Percentiles rank a stretch among this genome's conserved stretches.
phyloP scores from a whole-genome alignment of 1,140 invertebrate genomes.

The Bombyx mandarina region DNA sequence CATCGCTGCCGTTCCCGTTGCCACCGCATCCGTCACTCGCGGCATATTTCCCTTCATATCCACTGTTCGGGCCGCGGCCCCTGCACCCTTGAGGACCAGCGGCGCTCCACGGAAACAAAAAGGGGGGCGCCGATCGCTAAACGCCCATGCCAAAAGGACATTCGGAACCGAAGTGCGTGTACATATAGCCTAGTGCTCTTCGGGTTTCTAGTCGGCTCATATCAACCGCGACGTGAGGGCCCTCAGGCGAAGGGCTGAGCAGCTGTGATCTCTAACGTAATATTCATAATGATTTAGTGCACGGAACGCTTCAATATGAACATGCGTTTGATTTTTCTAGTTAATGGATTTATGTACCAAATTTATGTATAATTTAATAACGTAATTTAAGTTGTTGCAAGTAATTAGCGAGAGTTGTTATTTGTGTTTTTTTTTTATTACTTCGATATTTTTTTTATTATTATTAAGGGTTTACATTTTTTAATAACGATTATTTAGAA shows the following conservation, averaged over 20 bases:
- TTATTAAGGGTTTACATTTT: background rate
- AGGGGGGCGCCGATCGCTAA: slow-evolving; percentile 70
- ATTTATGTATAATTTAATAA: slow-evolving; percentile 60
- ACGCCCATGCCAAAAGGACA: slow-evolving; percentile 61
- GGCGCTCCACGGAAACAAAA: slow-evolving; percentile 67
- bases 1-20: slow-evolving; percentile 75
- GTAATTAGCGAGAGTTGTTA: slow-evolving; percentile 62
- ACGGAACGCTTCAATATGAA: slow-evolving; percentile 43
- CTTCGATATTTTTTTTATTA: slow-evolving; percentile 12
- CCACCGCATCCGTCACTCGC: slow-evolving; percentile 77
- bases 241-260: slow-evolving; percentile 40
- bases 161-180: slow-evolving; percentile 52
- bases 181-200: slow-evolving; percentile 58
- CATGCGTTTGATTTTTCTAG: slow-evolving; percentile 47
- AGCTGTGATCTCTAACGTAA: slow-evolving; percentile 70
- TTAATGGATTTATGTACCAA: slow-evolving; percentile 69
- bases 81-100: slow-evolving; percentile 73
- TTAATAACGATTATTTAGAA: too few species aligned
- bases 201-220: slow-evolving; percentile 60
- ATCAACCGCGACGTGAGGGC: slow-evolving; percentile 47
- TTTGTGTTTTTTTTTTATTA: slow-evolving; percentile 62
- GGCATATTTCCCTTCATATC: slow-evolving; percentile 88
- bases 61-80: slow-evolving; percentile 86
- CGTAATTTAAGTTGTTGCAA: slow-evolving; percentile 58
- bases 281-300: slow-evolving; percentile 51